Conservation (phyloP, 1,140 invertebrate genomes). For the Protaetia brevitarsis region DNA sequence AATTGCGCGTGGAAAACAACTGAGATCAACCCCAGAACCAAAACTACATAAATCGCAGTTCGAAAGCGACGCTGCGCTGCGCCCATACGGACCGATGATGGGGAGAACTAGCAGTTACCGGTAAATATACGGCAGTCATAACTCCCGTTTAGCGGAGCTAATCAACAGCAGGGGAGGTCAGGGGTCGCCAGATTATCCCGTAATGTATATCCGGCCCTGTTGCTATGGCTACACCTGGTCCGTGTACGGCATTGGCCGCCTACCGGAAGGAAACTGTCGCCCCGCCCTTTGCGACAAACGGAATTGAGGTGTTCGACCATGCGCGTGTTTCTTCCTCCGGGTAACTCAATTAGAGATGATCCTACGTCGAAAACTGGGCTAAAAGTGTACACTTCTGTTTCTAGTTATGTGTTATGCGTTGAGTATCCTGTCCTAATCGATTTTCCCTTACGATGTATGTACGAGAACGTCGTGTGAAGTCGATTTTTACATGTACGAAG, state of each 20-base stretch:
- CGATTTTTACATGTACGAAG: not conserved
- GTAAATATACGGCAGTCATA: conserved; percentile 19
- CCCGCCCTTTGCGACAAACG: conserved; percentile 12
- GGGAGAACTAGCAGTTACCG: conserved; percentile 14
- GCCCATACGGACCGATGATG: not conserved
- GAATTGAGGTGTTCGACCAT: conserved; percentile 7
- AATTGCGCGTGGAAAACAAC: not conserved
- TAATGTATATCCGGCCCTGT: conserved; percentile 27
- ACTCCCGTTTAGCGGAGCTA: conserved; percentile 19
- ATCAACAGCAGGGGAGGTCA: conserved; percentile 21
- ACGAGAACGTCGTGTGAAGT: not conserved
- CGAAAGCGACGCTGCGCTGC: not conserved
- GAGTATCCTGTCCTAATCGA: not conserved
- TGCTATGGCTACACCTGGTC: conserved; percentile 26
- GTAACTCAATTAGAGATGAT: conserved; percentile 11
- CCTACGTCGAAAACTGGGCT: not conserved
- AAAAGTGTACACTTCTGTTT: conserved; percentile 16
- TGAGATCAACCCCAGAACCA: not conserved
- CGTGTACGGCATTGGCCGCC: conserved; percentile 14
- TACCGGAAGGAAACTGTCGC: conserved; percentile 25
- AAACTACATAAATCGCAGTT: not conserved
- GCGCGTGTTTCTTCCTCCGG: not conserved
- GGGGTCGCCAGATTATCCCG: conserved; percentile 14
- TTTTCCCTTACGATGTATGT: not conserved
- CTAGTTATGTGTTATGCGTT: not conserved